Evolutionary conservation across 2,797 vertebrate species (phyloP).

Genomic region (Eospalax fontanierii): DNA sequence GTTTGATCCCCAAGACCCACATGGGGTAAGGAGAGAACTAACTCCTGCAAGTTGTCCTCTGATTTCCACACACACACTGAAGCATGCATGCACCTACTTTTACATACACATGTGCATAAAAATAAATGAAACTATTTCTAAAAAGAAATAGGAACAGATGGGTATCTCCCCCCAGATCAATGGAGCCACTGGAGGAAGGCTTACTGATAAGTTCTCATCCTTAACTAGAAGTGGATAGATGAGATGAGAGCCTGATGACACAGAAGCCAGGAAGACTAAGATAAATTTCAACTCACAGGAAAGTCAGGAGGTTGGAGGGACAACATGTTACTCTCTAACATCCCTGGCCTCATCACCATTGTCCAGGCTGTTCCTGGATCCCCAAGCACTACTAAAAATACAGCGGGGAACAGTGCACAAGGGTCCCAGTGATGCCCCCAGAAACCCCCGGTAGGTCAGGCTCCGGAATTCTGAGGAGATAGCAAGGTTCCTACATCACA

Average conservation of each 20-base stretch:
- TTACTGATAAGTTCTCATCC: background rate
- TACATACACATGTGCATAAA: no score
- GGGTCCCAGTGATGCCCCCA: background rate
- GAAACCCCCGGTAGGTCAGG: background rate
- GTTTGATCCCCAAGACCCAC: background rate
- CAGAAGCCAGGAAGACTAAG: background rate
- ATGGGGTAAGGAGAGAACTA: background rate
- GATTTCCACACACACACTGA: background rate
- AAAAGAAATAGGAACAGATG: background rate
- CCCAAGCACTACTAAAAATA: background rate
- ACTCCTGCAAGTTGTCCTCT: background rate
- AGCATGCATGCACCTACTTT: no score
- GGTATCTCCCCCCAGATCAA: background rate
- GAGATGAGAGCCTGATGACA: background rate
- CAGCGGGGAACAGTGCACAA: background rate
- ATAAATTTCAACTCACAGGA: background rate
- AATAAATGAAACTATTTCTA: background rate
- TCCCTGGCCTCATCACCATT: background rate
- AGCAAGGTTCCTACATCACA: background rate
- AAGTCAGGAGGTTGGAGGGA: background rate
- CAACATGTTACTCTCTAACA: background rate
- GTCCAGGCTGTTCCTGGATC: background rate
- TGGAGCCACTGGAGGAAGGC: background rate
- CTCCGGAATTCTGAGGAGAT: background rate
- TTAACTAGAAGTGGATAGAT: background rate